Conservation (phyloP, 2,797 vertebrate species). For the Coregonus suidteri region DNA sequence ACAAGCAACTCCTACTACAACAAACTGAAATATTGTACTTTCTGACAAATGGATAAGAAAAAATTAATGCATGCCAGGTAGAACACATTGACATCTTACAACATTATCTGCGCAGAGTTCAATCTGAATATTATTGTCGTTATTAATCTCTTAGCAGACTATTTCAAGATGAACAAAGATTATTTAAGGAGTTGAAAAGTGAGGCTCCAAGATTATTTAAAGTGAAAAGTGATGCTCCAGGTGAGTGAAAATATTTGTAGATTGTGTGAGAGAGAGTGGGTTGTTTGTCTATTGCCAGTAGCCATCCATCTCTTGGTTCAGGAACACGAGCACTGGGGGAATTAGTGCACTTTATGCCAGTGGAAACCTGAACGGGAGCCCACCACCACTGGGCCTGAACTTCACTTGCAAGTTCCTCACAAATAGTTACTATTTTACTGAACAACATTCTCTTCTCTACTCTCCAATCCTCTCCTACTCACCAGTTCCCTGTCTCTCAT, state of each 20-base stretch:
- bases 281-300: background rate
- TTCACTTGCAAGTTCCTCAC: background rate
- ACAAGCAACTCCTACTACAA: background rate
- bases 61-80: background rate
- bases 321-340: background rate
- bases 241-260: background rate
- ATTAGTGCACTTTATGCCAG: background rate
- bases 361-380: background rate
- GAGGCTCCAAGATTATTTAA: background rate
- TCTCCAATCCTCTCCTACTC: background rate
- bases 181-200: background rate
- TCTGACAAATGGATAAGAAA: background rate
- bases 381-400: background rate
- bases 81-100: background rate
- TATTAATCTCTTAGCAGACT: background rate
- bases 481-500: background rate
- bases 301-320: background rate
- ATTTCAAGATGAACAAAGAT: background rate
- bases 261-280: background rate
- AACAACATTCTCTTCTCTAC: background rate
- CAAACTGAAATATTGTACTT: background rate
- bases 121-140: background rate
- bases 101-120: background rate
- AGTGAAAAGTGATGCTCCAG: no score
- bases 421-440: conserved; percentile 1